Percentiles rank a stretch among this genome's conserved stretches.
Conservation (phyloP, 1,140 invertebrate genomes). For the Branchinecta lynchi region DNA sequence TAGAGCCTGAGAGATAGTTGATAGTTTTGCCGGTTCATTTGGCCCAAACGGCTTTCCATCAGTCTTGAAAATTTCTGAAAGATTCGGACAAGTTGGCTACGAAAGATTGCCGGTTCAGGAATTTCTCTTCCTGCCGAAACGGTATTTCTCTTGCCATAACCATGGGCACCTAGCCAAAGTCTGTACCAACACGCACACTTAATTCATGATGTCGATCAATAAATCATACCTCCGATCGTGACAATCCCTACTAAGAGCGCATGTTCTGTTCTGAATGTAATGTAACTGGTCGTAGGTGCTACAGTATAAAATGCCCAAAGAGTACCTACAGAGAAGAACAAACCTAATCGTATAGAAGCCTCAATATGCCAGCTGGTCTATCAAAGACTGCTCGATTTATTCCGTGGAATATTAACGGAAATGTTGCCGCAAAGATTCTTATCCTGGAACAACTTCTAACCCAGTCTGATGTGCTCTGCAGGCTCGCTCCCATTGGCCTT, state of each 20-base stretch:
- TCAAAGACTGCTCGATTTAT: constrained; percentile 10
- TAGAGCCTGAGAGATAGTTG: no score
- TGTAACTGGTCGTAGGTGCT: not conserved
- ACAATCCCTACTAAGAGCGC: constrained; percentile 4
- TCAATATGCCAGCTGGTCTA: not conserved
- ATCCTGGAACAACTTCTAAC: no score
- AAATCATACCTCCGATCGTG: constrained; percentile 5
- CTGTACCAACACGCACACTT: not conserved
- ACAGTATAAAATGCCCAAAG: constrained; percentile 9
- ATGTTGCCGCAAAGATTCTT: not conserved
- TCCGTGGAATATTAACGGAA: constrained; percentile 1
- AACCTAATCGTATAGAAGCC: not conserved
- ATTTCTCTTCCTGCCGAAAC: constrained; percentile 8
- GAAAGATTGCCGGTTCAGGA: no score
- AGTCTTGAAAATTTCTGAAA: no score
- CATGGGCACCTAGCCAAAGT: not conserved
- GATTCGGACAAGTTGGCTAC: no score
- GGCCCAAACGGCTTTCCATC: no score
- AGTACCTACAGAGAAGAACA: not conserved
- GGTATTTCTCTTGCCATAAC: not conserved
- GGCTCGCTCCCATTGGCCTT: no score
- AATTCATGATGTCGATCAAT: not conserved
- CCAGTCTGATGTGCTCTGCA: no score
- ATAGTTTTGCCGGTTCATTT: no score
- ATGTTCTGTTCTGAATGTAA: constrained; percentile 10